A percentile compares a stretch with the other conserved stretches of the same genome.
These are phyloP conservation scores for Alligator mississippiensis DNA, from an alignment of 2,113 vertebrate genomes.

Conservation along the genomic window DNA sequence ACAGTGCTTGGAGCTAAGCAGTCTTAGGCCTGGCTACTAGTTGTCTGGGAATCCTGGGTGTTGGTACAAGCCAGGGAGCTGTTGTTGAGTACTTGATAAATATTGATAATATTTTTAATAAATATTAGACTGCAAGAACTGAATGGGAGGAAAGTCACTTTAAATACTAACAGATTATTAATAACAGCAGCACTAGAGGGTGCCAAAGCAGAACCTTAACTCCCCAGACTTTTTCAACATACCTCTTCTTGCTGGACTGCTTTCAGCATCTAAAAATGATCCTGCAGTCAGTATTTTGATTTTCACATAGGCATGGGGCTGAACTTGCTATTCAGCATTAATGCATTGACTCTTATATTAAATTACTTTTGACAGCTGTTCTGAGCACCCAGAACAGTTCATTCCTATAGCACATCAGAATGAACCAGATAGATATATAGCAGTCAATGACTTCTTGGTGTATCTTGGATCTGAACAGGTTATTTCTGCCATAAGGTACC, in stretches of 20 bases:
- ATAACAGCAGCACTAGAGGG: slow-evolving; percentile 44
- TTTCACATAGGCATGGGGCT: neutral
- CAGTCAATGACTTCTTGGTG: neutral
- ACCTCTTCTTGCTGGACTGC: neutral
- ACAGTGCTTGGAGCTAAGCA: neutral
- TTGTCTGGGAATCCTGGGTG: neutral
- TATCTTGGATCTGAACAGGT: rapidly evolving
- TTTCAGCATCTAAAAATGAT: neutral
- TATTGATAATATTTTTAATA: no score
- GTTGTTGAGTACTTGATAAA: rapidly evolving
- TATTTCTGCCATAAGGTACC: neutral
- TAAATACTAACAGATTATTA: neutral
- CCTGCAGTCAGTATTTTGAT: neutral
- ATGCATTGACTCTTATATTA: neutral
- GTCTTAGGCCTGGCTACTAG: rapidly evolving
- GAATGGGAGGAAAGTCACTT: no score
- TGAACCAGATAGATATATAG: rapidly evolving
- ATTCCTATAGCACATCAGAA: no score
- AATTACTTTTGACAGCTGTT: neutral
- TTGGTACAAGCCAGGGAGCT: neutral
- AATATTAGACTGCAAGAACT: no score
- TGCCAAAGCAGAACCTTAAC: slow-evolving; percentile 37
- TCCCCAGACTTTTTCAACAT: neutral
- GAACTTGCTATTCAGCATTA: rapidly evolving
- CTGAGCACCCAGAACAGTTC: no score